phyloP scores from a whole-genome alignment of 2,797 vertebrate species.

The Anolis apletophallus region DNA sequence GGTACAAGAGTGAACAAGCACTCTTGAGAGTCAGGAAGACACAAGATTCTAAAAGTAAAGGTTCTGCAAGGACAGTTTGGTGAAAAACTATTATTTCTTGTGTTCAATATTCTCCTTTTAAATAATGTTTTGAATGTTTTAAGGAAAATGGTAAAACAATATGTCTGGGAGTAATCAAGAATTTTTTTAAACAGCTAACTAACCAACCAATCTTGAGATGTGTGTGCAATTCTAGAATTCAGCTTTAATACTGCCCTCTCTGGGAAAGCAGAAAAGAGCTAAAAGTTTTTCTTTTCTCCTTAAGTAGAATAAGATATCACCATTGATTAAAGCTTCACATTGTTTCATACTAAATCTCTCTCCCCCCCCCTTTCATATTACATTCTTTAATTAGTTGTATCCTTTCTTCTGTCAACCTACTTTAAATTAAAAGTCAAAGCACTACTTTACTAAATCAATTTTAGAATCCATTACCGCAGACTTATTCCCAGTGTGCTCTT shows the following conservation, averaged over 20 bases:
- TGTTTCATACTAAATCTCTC: background rate
- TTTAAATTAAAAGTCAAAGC: slow-evolving; percentile 67
- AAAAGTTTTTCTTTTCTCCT: slow-evolving; percentile 34
- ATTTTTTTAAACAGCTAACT: background rate
- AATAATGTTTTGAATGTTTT: background rate
- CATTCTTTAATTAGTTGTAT: slow-evolving; percentile 58
- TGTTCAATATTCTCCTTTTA: background rate
- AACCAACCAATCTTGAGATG: background rate
- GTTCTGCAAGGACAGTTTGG: background rate
- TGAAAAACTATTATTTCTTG: background rate
- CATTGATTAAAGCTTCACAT: slow-evolving; percentile 59
- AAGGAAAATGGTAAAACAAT: background rate
- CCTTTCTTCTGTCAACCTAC: slow-evolving; percentile 60
- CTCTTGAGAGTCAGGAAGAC: background rate
- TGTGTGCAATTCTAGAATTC: slow-evolving; percentile 31
- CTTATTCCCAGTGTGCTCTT: slow-evolving; percentile 53
- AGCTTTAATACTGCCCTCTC: slow-evolving; percentile 34
- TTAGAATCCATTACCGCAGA: slow-evolving; percentile 47
- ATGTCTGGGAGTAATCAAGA: background rate
- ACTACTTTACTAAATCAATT: slow-evolving; percentile 60
- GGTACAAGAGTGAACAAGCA: background rate
- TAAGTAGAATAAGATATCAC: background rate
- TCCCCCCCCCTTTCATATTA: slow-evolving; percentile 20
- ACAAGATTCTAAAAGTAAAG: background rate
- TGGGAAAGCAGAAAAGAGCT: background rate